Evolutionary conservation across 1,140 invertebrate genomes (phyloP).

Genomic region (Trinorchestia longiramus): DNA sequence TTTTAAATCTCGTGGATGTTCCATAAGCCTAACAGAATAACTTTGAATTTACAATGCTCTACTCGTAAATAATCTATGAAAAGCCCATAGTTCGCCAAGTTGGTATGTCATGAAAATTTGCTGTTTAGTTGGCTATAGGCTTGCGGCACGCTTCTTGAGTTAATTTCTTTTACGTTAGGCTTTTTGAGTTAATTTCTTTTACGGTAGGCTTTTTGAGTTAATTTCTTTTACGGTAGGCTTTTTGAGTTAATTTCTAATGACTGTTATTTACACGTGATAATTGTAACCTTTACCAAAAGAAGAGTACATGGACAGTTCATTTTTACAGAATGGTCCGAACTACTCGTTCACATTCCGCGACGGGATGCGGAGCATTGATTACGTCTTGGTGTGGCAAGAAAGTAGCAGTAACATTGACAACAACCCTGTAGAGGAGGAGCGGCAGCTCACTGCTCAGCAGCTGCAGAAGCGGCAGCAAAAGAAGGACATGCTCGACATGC

Average conservation of each 20-base stretch:
- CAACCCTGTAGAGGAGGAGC: slow-evolving; percentile 68
- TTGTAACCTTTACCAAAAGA: not conserved
- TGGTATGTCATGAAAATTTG: not conserved
- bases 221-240: too few species aligned
- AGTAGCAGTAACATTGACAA: slow-evolving; percentile 68
- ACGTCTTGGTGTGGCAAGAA: slow-evolving; percentile 81
- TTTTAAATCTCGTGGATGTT: not conserved
- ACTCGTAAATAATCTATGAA: not conserved
- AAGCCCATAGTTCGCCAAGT: not conserved
- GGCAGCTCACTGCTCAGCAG: slow-evolving; percentile 58
- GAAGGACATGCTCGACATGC: slow-evolving; percentile 65
- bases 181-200: too few species aligned
- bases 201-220: too few species aligned
- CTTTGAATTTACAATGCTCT: not conserved
- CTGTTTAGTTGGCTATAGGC: not conserved
- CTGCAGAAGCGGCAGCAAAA: slow-evolving; percentile 59
- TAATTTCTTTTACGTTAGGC: too few species aligned
- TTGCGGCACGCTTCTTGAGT: too few species aligned
- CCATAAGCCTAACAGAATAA: not conserved
- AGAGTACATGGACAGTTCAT: not conserved
- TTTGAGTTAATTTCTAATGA: too few species aligned
- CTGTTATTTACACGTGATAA: too few species aligned
- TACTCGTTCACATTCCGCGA: slow-evolving; percentile 74
- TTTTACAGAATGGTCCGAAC: not conserved
- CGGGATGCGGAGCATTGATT: slow-evolving; percentile 80